These are phyloP conservation scores for Pungitius pungitius DNA, from an alignment of 2,113 vertebrate genomes.

Conservation along the genomic window DNA sequence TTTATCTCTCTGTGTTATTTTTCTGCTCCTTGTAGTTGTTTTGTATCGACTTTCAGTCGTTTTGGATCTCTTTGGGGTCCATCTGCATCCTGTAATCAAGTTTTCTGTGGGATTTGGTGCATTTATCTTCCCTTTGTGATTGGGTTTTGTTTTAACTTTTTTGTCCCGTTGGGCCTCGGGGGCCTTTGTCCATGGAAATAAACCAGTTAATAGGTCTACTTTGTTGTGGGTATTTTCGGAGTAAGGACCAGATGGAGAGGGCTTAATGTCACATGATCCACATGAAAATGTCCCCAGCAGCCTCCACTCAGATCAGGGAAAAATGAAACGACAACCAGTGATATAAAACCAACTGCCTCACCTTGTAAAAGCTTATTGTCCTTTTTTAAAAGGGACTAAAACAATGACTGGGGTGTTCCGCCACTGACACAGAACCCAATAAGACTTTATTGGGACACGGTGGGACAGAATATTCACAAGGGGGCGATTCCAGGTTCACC, in stretches of 20 bases:
- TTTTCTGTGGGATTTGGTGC: neutral
- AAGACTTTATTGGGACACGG: conserved; percentile 35
- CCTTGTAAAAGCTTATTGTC: conserved; percentile 35
- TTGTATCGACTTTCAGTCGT: neutral
- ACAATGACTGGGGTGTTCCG: conserved; percentile 4
- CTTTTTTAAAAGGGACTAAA: conserved; percentile 1
- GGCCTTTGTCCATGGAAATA: no score
- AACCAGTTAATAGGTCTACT: neutral
- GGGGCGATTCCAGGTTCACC: conserved; percentile 4
- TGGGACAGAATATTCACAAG: neutral
- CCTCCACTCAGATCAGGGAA: neutral
- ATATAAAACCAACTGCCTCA: neutral
- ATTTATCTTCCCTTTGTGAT: neutral
- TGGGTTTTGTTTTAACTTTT: neutral
- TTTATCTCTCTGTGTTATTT: neutral
- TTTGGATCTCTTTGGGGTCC: neutral
- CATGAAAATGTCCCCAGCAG: neutral
- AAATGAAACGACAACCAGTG: neutral
- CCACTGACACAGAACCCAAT: conserved; percentile 24
- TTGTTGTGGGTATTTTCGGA: neutral
- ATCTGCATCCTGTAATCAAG: neutral
- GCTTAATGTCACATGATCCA: conserved; percentile 2
- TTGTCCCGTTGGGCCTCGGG: neutral
- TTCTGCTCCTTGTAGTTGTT: neutral
- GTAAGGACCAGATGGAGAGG: neutral